phyloP scores from a whole-genome alignment of 2,888 invertebrate genomes.

The Hydrotaea diabolus region DNA sequence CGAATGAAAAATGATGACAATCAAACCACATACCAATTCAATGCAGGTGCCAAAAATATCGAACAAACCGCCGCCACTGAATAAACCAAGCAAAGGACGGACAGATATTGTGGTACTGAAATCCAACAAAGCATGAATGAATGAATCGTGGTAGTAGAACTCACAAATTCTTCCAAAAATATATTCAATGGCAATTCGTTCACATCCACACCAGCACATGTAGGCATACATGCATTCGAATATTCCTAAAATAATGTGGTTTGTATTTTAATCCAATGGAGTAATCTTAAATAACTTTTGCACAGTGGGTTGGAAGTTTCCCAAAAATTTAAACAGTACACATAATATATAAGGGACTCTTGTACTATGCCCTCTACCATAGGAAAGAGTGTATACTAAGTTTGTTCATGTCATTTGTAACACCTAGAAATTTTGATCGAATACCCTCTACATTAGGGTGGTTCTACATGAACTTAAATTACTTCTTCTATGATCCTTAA shows the following conservation, averaged over 20 bases:
- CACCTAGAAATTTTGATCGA: no score
- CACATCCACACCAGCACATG: background rate
- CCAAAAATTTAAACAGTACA: no score
- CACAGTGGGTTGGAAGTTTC: background rate
- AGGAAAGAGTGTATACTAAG: no score
- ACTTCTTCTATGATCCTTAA: no score
- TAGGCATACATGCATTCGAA: background rate
- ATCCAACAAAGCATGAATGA: conserved; percentile 39
- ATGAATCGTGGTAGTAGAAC: background rate
- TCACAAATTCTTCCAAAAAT: background rate
- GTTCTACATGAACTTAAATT: no score
- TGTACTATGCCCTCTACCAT: no score
- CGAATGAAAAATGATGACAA: conserved; percentile 19
- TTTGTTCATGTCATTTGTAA: no score
- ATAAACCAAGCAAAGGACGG: no score
- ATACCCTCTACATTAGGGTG: no score
- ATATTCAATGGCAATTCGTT: background rate
- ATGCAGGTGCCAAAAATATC: conserved; percentile 49
- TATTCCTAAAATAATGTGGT: background rate
- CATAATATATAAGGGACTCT: no score
- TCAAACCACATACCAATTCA: background rate
- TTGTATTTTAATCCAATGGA: background rate
- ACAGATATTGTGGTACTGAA: background rate
- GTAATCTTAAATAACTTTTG: conserved; percentile 23
- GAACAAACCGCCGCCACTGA: no score